phyloP scores from a whole-genome alignment of 2,888 invertebrate species.

The Cactoblastis cactorum region DNA sequence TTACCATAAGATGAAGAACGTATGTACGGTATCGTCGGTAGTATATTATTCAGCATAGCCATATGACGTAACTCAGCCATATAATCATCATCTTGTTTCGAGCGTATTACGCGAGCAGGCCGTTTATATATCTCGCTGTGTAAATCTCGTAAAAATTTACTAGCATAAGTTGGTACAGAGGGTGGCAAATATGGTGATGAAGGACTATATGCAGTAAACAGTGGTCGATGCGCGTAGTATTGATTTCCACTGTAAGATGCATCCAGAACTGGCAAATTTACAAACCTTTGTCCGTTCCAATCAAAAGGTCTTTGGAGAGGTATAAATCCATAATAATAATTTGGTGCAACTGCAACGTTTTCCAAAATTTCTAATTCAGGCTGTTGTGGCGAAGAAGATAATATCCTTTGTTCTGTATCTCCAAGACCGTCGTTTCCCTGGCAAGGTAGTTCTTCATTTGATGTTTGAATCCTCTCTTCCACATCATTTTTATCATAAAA shows the following conservation, averaged over 20 bases:
- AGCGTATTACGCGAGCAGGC: slow-evolving; percentile 30
- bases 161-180: slow-evolving; percentile 27
- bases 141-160: background rate
- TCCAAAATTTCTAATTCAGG: slow-evolving; percentile 2
- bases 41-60: slow-evolving; percentile 53
- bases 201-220: background rate
- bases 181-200: slow-evolving; percentile 31
- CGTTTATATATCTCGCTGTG: slow-evolving; percentile 19
- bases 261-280: background rate
- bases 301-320: background rate
- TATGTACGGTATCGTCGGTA: slow-evolving; percentile 62
- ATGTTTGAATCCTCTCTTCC: background rate
- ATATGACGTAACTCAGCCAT: slow-evolving; percentile 48
- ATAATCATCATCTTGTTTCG: slow-evolving; percentile 42
- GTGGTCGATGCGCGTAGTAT: background rate
- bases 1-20: slow-evolving; percentile 26
- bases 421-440: background rate
- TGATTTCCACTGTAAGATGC: background rate
- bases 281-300: slow-evolving; percentile 2
- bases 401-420: background rate
- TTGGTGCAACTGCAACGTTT: background rate
- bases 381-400: background rate
- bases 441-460: slow-evolving; percentile 1
- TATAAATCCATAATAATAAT: background rate
- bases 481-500: background rate